Percentiles rank a stretch among this genome's conserved stretches.
These are phyloP conservation scores for Nasonia giraulti DNA, from an alignment of 1,140 invertebrate genomes.

Conservation along the genomic window DNA sequence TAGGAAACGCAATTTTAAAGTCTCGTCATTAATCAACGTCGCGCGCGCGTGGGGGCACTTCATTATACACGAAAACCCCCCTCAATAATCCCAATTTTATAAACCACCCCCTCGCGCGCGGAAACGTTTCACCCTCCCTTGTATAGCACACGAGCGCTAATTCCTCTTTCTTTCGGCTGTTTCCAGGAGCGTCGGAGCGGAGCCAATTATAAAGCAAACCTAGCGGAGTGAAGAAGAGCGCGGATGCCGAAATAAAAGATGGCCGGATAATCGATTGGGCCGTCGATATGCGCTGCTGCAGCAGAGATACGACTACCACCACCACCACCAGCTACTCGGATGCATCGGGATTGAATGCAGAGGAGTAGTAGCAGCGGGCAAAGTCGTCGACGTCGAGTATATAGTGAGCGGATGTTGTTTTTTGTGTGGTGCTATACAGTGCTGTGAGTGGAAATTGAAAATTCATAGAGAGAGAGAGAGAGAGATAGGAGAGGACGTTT, in stretches of 20 bases:
- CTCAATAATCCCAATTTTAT: too few relatives aligned
- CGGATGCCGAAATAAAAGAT: constrained; percentile 45
- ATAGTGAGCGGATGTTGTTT: constrained; percentile 12
- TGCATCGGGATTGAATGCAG: background rate
- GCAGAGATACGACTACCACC: background rate
- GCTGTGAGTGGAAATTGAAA: constrained; percentile 14
- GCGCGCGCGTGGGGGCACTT: too few relatives aligned
- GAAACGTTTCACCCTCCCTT: too few relatives aligned
- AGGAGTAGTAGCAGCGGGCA: background rate
- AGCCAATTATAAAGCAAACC: background rate
- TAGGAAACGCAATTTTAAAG: too few relatives aligned
- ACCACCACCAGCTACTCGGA: background rate
- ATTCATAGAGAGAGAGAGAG: background rate
- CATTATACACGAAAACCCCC: too few relatives aligned
- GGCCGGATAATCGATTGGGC: constrained; percentile 42
- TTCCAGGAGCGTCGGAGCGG: background rate
- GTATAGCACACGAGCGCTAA: background rate
- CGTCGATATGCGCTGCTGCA: constrained; percentile 10
- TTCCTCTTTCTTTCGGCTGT: constrained; percentile 22
- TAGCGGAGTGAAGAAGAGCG: constrained; percentile 29
- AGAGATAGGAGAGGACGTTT: background rate
- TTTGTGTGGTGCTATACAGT: constrained; percentile 39
- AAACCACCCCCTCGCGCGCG: too few relatives aligned
- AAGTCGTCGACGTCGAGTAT: background rate
- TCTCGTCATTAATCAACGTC: too few relatives aligned